phyloP scores from a whole-genome alignment of 2,888 invertebrate species.

The Agrochola lota region DNA sequence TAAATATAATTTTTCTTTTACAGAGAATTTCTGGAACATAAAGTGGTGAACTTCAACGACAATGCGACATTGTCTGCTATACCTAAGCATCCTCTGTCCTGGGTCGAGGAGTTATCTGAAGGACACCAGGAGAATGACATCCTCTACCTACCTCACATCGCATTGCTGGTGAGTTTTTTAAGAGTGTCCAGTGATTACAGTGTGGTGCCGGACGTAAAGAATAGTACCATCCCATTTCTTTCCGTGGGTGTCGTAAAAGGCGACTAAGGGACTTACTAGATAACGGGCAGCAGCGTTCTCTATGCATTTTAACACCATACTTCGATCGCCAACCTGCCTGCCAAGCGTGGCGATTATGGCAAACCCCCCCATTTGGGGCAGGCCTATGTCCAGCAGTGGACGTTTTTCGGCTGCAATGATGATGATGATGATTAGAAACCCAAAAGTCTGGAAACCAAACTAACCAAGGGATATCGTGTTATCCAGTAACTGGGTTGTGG shows the following conservation, averaged over 20 bases:
- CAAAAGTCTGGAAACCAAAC: neutral
- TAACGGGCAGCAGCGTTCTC: too few relatives aligned
- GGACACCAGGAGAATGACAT: slow-evolving; percentile 94
- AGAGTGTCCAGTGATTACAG: neutral
- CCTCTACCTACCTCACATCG: slow-evolving; percentile 95
- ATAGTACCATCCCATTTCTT: too few relatives aligned
- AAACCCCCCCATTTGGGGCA: too few relatives aligned
- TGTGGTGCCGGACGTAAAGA: too few relatives aligned
- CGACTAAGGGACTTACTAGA: too few relatives aligned
- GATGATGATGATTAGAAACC: too few relatives aligned
- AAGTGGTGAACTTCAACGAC: slow-evolving; percentile 93
- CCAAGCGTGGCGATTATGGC: too few relatives aligned
- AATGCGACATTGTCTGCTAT: slow-evolving; percentile 93
- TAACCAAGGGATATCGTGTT: neutral
- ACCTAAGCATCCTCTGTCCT: slow-evolving; percentile 94
- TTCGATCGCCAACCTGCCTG: too few relatives aligned
- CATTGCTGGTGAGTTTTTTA: slow-evolving; percentile 93
- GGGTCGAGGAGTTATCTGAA: slow-evolving; percentile 94
- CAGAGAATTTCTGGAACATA: slow-evolving; percentile 94
- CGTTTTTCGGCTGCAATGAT: too few relatives aligned
- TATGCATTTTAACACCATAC: too few relatives aligned
- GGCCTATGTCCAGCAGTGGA: too few relatives aligned
- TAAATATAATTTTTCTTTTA: slow-evolving; percentile 65
- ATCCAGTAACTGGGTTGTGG: neutral
- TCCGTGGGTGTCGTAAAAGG: too few relatives aligned